A percentile compares a stretch with the other conserved stretches of the same genome.
Conservation (phyloP, 2,113 vertebrate species). For the Nibea albiflora region DNA sequence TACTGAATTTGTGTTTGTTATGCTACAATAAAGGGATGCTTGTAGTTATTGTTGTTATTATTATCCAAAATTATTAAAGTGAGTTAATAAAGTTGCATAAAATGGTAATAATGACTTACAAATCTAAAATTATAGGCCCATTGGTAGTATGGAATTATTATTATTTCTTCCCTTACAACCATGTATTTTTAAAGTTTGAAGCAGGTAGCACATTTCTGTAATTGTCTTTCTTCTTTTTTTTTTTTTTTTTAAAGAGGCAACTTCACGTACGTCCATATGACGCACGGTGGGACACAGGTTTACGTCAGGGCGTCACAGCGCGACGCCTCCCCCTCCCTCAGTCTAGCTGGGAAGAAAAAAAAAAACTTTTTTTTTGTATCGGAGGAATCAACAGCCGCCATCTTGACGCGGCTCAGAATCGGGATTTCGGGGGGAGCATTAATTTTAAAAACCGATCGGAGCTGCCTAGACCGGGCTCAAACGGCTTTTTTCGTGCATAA, state of each 20-base stretch:
- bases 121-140: neutral
- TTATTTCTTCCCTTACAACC: neutral
- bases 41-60: conserved; percentile 22
- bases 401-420: conserved; percentile 94
- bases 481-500: conserved; percentile 75
- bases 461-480: conserved; percentile 78
- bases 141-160: neutral
- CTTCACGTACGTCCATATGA: conserved; percentile 76
- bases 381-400: conserved; percentile 98
- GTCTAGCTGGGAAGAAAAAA: conserved; percentile 93
- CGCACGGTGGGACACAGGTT: conserved; percentile 80
- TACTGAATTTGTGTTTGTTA: conserved; percentile 49
- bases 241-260: conserved; percentile 50
- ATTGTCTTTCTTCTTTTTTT: neutral
- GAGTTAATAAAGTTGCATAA: neutral
- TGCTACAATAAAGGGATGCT: conserved; percentile 50
- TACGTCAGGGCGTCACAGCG: conserved; percentile 84
- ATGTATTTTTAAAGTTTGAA: conserved; percentile 20
- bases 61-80: conserved; percentile 35
- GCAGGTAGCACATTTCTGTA: neutral
- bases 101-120: neutral
- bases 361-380: conserved; percentile 88
- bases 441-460: conserved; percentile 82
- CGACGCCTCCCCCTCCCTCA: conserved; percentile 85
- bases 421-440: conserved; percentile 87